Evolutionary conservation across 2,113 vertebrate genomes (phyloP).

Genomic region (Climacteris rufus): DNA sequence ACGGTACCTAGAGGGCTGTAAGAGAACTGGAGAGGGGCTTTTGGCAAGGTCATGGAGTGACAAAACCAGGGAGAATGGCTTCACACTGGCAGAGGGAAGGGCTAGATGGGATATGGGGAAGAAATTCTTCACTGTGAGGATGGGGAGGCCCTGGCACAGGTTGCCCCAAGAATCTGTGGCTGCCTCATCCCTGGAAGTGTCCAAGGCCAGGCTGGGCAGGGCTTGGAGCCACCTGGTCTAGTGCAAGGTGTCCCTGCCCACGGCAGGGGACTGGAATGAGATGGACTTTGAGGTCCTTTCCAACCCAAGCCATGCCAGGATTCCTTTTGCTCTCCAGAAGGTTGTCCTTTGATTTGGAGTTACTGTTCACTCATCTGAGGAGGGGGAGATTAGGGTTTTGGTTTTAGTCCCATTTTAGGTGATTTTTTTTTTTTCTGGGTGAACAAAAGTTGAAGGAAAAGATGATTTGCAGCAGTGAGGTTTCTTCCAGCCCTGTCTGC

Average conservation of each 20-base stretch:
- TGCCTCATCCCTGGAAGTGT: not conserved
- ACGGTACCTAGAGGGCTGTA: not conserved
- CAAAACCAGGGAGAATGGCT: not conserved
- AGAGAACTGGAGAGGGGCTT: not conserved
- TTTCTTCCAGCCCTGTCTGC: not conserved
- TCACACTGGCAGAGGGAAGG: too few relatives aligned
- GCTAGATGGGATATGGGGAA: not conserved
- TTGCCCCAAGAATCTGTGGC: not conserved
- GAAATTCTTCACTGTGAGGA: not conserved
- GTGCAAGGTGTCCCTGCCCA: not conserved
- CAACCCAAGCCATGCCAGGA: not conserved
- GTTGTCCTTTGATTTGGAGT: accelerated
- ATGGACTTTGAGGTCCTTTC: not conserved
- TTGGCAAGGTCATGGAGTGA: not conserved
- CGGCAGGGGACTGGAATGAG: not conserved
- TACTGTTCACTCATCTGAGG: not conserved
- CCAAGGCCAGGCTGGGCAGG: accelerated
- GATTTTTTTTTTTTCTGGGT: not conserved
- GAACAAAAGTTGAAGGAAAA: not conserved
- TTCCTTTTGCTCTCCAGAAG: not conserved
- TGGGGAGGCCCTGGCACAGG: accelerated
- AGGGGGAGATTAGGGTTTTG: not conserved
- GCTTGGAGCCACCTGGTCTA: accelerated
- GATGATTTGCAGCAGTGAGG: not conserved
- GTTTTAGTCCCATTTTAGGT: not conserved